These are phyloP conservation scores for Lamprotornis superbus DNA, from an alignment of 2,113 vertebrate genomes.

Conservation along the genomic window DNA sequence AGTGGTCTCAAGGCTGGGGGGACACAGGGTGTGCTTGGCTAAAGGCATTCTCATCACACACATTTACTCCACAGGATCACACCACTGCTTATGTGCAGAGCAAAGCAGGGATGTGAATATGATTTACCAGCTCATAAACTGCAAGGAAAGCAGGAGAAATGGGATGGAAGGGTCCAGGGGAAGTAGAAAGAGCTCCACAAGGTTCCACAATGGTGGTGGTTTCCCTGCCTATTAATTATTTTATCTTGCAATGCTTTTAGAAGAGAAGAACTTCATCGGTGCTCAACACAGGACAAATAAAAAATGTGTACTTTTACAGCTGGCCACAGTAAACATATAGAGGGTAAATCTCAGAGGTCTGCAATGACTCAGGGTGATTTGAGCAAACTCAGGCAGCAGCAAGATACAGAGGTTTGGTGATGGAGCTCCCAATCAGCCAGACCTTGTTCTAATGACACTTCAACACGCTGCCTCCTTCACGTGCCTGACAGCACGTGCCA, in stretches of 20 bases:
- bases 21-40: neutral
- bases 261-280: neutral
- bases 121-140: neutral
- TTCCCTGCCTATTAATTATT: slow-evolving; percentile 14
- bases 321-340: neutral
- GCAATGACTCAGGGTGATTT: neutral
- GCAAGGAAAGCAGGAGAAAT: neutral
- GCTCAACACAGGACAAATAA: neutral
- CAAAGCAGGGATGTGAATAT: neutral
- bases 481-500: neutral
- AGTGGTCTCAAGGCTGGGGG: neutral
- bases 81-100: neutral
- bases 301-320: neutral
- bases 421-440: neutral
- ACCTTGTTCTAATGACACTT: neutral
- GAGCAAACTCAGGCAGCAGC: neutral
- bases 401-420: neutral
- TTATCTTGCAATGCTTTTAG: neutral
- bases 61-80: neutral
- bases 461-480: neutral
- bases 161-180: neutral
- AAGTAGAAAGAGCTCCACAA: neutral
- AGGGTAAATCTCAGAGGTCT: neutral
- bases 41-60: neutral
- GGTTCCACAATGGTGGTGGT: neutral